Evolutionary conservation across 2,888 invertebrate species (phyloP).

Genomic region (Dynastes tityus): DNA sequence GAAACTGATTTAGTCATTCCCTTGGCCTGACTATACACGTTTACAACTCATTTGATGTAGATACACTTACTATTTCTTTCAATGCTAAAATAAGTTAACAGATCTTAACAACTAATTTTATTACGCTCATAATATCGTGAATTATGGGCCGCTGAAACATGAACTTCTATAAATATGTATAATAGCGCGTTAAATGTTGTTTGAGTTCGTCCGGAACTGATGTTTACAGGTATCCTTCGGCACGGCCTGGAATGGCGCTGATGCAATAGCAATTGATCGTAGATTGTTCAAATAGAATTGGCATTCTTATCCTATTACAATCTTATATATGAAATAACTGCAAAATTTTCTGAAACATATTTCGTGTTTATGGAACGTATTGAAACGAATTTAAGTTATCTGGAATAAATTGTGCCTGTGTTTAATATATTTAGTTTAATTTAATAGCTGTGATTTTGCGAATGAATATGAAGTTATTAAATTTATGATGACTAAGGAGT

Average conservation of each 20-base stretch:
- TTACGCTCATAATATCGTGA: not conserved
- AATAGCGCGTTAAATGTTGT: constrained; percentile 4
- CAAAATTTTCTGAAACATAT: too few species aligned
- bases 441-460: too few species aligned
- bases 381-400: too few species aligned
- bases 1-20: not conserved
- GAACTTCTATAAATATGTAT: constrained; percentile 24
- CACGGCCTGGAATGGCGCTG: not conserved
- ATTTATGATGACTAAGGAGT: too few species aligned
- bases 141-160: constrained; percentile 37
- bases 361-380: too few species aligned
- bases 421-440: too few species aligned
- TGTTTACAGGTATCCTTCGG: not conserved
- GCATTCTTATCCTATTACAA: constrained; percentile 1
- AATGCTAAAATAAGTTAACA: constrained; percentile 14
- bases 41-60: not conserved
- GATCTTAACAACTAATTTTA: constrained; percentile 13
- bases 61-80: constrained; percentile 3
- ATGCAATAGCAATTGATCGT: constrained; percentile 4
- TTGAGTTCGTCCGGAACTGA: constrained; percentile 22
- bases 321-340: not conserved
- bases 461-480: too few species aligned
- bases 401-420: too few species aligned
- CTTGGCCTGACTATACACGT: not conserved
- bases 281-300: constrained; percentile 9